These are phyloP conservation scores for Notothenia rossii DNA, from an alignment of 2,113 vertebrate genomes.

Conservation along the genomic window DNA sequence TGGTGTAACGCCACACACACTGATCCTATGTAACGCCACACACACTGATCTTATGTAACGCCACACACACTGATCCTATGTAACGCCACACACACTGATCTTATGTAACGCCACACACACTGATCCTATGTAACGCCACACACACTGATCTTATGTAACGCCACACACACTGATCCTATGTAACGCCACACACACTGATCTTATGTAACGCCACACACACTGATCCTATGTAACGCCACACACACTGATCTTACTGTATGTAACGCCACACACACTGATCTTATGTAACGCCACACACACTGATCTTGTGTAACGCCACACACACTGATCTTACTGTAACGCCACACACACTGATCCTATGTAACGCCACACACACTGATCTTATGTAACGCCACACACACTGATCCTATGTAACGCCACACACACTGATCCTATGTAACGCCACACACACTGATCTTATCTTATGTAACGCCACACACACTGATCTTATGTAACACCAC, in stretches of 20 bases:
- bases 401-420: not conserved
- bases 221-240: too few species aligned
- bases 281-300: too few species aligned
- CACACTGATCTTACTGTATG: too few species aligned
- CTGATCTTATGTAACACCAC: not conserved
- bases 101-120: not conserved
- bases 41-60: not conserved
- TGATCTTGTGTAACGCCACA: too few species aligned
- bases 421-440: not conserved
- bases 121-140: not conserved
- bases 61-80: not conserved
- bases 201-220: too few species aligned
- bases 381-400: not conserved
- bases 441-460: not conserved
- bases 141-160: too few species aligned
- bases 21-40: not conserved
- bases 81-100: not conserved
- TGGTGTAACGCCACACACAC: not conserved
- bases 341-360: not conserved
- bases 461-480: not conserved
- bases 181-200: too few species aligned
- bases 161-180: too few species aligned
- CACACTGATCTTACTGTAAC: not conserved
- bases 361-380: not conserved
- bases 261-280: too few species aligned